Evolutionary conservation across 2,113 vertebrate species (phyloP).

Genomic region (Oreochromis aureus): DNA sequence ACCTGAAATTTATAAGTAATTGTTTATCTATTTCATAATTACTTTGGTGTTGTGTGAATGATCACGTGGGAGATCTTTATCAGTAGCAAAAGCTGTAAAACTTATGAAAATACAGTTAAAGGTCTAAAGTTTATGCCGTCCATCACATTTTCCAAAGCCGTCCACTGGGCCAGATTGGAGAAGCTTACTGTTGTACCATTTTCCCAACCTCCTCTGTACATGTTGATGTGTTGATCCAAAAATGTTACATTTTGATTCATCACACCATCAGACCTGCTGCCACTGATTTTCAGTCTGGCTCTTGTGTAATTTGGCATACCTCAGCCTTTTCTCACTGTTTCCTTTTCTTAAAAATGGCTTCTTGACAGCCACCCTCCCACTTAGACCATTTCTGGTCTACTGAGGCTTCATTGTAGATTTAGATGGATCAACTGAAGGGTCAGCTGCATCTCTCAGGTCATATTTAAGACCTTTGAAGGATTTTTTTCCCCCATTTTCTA

Average conservation of each 20-base stretch:
- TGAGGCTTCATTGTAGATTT: background rate
- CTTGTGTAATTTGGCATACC: background rate
- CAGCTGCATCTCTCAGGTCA: background rate
- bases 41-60: background rate
- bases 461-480: background rate
- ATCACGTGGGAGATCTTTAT: background rate
- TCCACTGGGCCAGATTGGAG: background rate
- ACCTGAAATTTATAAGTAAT: background rate
- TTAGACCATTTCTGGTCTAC: background rate
- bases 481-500: background rate
- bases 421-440: background rate
- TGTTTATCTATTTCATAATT: background rate
- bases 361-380: background rate
- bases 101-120: background rate
- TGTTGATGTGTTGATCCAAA: background rate
- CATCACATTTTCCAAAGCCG: background rate
- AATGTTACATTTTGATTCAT: background rate
- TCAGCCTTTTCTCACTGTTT: background rate
- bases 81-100: background rate
- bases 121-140: background rate
- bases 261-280: background rate
- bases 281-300: background rate
- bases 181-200: background rate
- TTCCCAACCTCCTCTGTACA: fast-evolving
- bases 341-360: background rate